phyloP scores from a whole-genome alignment of 1,140 invertebrate species.

The Odontomachus brunneus region DNA sequence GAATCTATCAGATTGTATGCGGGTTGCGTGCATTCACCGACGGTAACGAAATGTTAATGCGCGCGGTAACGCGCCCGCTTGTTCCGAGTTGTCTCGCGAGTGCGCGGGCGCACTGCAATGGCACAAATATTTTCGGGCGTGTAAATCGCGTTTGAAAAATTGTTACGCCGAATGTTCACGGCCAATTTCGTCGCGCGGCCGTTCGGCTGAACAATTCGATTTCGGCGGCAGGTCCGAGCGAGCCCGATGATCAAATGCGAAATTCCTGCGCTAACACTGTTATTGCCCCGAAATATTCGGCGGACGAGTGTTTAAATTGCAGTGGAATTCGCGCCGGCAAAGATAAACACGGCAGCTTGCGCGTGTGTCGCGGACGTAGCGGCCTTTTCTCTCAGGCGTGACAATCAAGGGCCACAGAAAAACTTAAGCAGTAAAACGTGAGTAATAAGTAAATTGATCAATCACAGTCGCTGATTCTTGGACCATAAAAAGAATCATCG shows the following conservation, averaged over 20 bases:
- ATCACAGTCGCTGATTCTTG: too few species aligned
- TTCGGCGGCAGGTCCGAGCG: conserved; percentile 33
- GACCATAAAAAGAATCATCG: too few species aligned
- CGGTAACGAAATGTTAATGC: too few species aligned
- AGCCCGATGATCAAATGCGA: conserved; percentile 56
- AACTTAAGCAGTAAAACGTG: too few species aligned
- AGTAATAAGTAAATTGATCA: too few species aligned
- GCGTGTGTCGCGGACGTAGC: too few species aligned
- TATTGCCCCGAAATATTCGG: conserved; percentile 8
- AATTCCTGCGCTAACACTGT: conserved; percentile 50
- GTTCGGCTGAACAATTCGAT: conserved; percentile 55
- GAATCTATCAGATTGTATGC: background rate
- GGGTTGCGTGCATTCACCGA: too few species aligned
- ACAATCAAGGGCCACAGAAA: too few species aligned
- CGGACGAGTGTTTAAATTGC: conserved; percentile 1
- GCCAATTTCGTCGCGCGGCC: conserved; percentile 52
- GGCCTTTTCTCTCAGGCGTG: too few species aligned
- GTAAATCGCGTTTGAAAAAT: conserved; percentile 59
- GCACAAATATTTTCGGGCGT: conserved; percentile 47
- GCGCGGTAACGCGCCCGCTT: too few species aligned
- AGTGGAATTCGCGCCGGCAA: background rate
- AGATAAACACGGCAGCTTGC: background rate
- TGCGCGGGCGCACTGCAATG: background rate
- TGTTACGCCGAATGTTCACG: conserved; percentile 52
- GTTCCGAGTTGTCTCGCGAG: too few species aligned